phyloP scores from a whole-genome alignment of 35 echinoderm and acorn worm species.

The Ophioderma brevispina region DNA sequence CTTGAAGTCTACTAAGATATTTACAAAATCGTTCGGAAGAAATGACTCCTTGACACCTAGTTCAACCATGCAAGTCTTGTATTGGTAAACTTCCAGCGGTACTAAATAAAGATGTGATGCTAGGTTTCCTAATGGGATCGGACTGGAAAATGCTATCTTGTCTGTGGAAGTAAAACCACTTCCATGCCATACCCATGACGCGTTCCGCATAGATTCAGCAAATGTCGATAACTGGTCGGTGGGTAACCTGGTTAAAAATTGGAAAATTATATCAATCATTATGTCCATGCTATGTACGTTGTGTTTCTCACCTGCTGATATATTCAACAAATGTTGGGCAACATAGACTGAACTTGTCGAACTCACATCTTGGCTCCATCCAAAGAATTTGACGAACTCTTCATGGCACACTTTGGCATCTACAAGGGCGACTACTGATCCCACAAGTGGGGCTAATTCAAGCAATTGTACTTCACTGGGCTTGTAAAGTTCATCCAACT shows the following conservation, averaged over 20 bases:
- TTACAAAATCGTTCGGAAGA: not conserved
- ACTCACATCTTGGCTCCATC: not conserved
- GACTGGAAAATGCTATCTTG: not conserved
- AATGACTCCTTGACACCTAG: constrained; percentile 4
- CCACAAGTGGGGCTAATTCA: not conserved
- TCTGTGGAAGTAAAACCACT: not conserved
- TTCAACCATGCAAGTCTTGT: not conserved
- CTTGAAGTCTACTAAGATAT: not conserved
- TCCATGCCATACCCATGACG: constrained; percentile 35
- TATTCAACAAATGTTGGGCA: not conserved
- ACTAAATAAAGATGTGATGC: not conserved
- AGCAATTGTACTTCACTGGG: not conserved
- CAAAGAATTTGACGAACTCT: not conserved
- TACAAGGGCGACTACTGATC: constrained; percentile 7
- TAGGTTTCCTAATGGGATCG: not conserved
- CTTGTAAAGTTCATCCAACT: not conserved
- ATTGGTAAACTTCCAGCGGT: not conserved
- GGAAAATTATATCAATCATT: not conserved
- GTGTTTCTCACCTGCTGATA: not conserved
- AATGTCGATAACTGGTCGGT: too few species aligned
- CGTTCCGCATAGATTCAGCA: not conserved
- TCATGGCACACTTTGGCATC: not conserved
- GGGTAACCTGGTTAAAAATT: not conserved
- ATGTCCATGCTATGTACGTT: not conserved
- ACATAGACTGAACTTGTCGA: not conserved